Conservation (phyloP, 2,113 vertebrate genomes). For the Xiphias gladius region DNA sequence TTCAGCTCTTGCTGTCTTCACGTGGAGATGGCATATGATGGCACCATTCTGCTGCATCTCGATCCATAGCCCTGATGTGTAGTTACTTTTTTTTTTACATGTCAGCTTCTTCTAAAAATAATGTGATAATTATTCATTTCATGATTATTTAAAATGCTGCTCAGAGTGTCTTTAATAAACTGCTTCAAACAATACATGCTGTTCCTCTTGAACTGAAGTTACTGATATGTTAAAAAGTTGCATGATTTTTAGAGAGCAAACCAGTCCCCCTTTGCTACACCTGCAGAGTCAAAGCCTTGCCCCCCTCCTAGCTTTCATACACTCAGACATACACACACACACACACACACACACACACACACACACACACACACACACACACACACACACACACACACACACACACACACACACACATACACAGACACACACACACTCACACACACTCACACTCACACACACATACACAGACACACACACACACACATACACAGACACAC, state of each 20-base stretch:
- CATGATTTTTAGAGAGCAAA: slow-evolving; percentile 35
- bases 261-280: slow-evolving; percentile 30
- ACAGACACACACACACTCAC: not conserved
- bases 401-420: not conserved
- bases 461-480: not conserved
- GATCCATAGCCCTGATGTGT: too few species aligned
- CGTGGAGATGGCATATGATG: not conserved
- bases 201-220: slow-evolving; percentile 7
- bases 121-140: not conserved
- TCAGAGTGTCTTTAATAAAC: slow-evolving; percentile 3
- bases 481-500: not conserved
- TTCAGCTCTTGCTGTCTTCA: too few species aligned
- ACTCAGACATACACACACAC: not conserved
- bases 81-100: too few species aligned
- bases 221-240: slow-evolving; percentile 24
- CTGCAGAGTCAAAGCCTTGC: slow-evolving; percentile 44
- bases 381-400: not conserved
- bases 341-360: not conserved
- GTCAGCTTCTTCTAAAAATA: not conserved
- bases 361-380: not conserved
- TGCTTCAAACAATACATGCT: slow-evolving; percentile 22
- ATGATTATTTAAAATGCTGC: slow-evolving; percentile 22
- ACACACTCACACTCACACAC: too few species aligned
- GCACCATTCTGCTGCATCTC: not conserved
- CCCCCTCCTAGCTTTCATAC: slow-evolving; percentile 8